Evolutionary conservation across 2,113 vertebrate species (phyloP).

Genomic region (Eretmochelys imbricata): DNA sequence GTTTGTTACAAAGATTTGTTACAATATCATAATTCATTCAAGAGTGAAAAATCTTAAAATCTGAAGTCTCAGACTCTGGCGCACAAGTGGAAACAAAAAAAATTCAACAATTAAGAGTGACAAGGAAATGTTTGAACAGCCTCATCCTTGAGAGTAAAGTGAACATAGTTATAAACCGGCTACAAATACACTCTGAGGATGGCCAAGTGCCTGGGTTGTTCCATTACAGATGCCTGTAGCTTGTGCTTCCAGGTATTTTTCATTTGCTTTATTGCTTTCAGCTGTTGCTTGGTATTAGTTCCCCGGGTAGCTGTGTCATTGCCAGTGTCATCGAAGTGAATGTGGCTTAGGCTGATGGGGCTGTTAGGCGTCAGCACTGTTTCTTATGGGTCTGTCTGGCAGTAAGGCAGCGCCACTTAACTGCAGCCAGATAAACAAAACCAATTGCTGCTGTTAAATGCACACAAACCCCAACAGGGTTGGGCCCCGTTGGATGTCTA

Average conservation of each 20-base stretch:
- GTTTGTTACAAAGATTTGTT: background rate
- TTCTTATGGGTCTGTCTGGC: conserved; percentile 80
- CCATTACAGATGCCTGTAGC: conserved; percentile 35
- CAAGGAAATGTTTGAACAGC: conserved; percentile 37
- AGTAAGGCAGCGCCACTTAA: conserved; percentile 73
- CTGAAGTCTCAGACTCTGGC: background rate
- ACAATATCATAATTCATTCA: background rate
- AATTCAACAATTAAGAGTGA: background rate
- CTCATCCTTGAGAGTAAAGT: conserved; percentile 17
- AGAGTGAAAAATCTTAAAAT: background rate
- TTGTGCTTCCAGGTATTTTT: conserved; percentile 32
- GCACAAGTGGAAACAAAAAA: background rate
- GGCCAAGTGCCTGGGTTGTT: background rate
- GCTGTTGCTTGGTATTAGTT: conserved; percentile 78
- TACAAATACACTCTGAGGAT: background rate
- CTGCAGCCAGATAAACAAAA: conserved; percentile 73
- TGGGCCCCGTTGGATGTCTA: fast-evolving
- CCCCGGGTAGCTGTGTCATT: conserved; percentile 78
- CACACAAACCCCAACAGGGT: background rate
- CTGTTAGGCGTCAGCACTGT: conserved; percentile 82
- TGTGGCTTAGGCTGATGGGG: conserved; percentile 78
- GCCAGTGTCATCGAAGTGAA: conserved; percentile 77
- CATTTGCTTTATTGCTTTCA: conserved; percentile 78
- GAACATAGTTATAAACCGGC: background rate
- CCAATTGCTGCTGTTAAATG: background rate